phyloP scores from a whole-genome alignment of 2,113 vertebrate species.

The Calyptommatus sinebrachiatus region DNA sequence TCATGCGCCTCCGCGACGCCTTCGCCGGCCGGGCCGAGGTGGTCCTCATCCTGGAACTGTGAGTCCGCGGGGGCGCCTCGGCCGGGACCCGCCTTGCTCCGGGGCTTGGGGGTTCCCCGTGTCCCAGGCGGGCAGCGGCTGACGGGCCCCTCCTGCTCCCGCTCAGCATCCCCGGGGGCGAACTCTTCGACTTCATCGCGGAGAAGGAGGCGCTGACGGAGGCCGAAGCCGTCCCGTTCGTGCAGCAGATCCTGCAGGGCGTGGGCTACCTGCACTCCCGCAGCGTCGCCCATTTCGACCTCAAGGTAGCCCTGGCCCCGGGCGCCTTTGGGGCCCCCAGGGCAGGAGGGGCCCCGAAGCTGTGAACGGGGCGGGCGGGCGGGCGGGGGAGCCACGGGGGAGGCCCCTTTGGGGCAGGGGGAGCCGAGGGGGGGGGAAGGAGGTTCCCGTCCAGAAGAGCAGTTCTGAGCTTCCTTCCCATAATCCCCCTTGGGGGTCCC shows the following conservation, averaged over 20 bases:
- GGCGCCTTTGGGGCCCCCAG: background rate
- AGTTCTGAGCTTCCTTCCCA: no score
- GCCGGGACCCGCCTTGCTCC: no score
- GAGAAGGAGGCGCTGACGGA: conserved; percentile 78
- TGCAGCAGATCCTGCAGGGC: conserved; percentile 76
- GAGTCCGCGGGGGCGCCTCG: conserved; percentile 44
- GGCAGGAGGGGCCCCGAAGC: no score
- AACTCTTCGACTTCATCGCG: conserved; percentile 84
- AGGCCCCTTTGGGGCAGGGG: no score
- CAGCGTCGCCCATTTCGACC: conserved; percentile 75
- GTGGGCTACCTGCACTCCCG: conserved; percentile 70
- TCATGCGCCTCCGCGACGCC: conserved; percentile 72
- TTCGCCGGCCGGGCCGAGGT: conserved; percentile 76
- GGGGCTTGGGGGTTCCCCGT: no score
- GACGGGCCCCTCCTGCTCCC: rapidly evolving
- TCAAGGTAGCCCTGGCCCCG: conserved; percentile 41
- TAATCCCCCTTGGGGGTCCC: no score
- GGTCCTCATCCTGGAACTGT: conserved; percentile 81
- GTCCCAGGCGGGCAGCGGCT: no score
- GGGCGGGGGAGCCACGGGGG: no score
- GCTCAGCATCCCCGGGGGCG: conserved; percentile 70
- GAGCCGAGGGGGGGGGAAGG: no score
- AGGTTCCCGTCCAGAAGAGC: no score
- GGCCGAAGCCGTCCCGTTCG: conserved; percentile 75
- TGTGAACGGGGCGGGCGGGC: no score